phyloP scores from a whole-genome alignment of 2,888 invertebrate genomes.

The Parnassius mnemosyne region DNA sequence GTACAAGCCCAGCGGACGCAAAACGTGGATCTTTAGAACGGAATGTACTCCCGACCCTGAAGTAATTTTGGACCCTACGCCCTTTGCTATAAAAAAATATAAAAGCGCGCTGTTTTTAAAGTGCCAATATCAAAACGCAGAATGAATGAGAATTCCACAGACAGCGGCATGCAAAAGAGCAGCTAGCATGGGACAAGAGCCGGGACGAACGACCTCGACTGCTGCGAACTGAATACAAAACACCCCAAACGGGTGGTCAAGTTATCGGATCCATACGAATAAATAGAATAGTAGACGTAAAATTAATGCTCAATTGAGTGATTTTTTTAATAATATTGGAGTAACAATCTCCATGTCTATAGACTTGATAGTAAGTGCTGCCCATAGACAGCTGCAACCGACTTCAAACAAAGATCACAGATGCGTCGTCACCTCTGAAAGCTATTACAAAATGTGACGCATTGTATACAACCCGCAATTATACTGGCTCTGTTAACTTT shows the following conservation, averaged over 20 bases:
- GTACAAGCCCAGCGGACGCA: no score
- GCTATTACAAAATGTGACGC: no score
- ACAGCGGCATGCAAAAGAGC: slow-evolving; percentile 62
- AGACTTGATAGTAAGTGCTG: no score
- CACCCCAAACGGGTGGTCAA: slow-evolving; percentile 40
- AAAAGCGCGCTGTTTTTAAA: slow-evolving; percentile 51
- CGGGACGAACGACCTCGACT: slow-evolving; percentile 78
- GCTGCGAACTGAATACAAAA: slow-evolving; percentile 70
- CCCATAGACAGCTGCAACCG: no score
- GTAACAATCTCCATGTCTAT: no score
- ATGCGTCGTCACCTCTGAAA: no score
- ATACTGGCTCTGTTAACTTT: no score
- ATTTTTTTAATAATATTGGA: no score
- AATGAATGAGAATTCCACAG: slow-evolving; percentile 58
- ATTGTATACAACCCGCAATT: no score
- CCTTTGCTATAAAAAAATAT: slow-evolving; percentile 31
- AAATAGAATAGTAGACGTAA: slow-evolving; percentile 9
- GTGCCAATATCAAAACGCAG: slow-evolving; percentile 68
- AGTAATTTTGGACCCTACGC: not conserved
- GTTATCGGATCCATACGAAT: slow-evolving; percentile 36
- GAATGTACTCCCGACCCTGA: not conserved
- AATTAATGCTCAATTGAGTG: not conserved
- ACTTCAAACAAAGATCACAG: no score
- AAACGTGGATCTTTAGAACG: no score
- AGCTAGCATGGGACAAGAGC: slow-evolving; percentile 61